A percentile compares a stretch with the other conserved stretches of the same genome.
Evolutionary conservation across 2,113 vertebrate species (phyloP).

Genomic region (Onychorhynchus coronatus): DNA sequence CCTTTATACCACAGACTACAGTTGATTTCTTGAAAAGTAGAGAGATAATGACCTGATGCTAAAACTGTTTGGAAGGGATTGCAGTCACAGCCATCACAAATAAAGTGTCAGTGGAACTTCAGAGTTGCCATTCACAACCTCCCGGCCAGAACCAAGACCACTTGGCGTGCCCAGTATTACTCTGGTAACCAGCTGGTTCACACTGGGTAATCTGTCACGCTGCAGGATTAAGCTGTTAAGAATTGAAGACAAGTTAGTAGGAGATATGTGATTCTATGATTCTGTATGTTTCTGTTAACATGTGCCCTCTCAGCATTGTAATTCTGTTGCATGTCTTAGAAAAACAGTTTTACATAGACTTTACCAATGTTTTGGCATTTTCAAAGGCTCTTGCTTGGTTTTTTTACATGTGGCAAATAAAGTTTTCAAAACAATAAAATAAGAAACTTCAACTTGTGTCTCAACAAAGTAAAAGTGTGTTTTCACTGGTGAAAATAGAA

Average conservation of each 20-base stretch:
- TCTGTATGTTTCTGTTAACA: not conserved
- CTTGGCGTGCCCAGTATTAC: not conserved
- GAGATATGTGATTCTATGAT: not conserved
- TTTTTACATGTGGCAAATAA: not conserved
- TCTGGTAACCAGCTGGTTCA: not conserved
- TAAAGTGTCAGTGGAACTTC: not conserved
- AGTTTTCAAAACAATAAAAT: conserved; percentile 12
- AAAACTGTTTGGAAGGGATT: not conserved
- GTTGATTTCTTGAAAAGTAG: not conserved
- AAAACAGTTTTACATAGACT: not conserved
- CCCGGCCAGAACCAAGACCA: not conserved
- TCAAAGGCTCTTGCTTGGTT: not conserved
- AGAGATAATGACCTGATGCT: not conserved
- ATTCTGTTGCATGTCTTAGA: not conserved
- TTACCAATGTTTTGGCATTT: not conserved
- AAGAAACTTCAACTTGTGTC: not conserved
- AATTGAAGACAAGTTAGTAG: not conserved
- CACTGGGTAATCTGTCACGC: not conserved
- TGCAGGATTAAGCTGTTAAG: not conserved
- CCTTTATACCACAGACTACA: not conserved
- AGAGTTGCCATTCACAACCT: not conserved
- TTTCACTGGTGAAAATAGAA: conserved; percentile 47
- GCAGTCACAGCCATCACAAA: not conserved
- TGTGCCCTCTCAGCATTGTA: not conserved
- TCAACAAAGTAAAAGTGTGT: conserved; percentile 6